Evolutionary conservation across 2,113 vertebrate genomes (phyloP).

Genomic region (Fulica atra): DNA sequence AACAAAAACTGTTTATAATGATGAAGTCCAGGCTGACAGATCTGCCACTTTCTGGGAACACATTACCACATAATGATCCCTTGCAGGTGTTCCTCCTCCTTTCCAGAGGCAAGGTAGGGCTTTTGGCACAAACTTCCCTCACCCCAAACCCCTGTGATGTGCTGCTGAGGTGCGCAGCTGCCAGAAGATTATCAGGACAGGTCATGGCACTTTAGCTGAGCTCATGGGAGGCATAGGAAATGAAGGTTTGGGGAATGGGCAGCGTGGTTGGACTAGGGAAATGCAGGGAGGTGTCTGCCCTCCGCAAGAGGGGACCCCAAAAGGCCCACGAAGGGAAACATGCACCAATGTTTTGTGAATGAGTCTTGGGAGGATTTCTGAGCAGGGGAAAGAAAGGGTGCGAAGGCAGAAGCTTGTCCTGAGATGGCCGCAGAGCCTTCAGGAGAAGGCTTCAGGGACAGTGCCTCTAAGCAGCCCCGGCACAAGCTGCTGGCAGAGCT

Average conservation of each 20-base stretch:
- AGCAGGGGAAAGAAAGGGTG: neutral
- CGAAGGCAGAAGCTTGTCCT: neutral
- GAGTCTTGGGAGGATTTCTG: neutral
- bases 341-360: neutral
- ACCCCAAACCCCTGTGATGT: neutral
- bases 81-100: conserved; percentile 5
- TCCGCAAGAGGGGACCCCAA: neutral
- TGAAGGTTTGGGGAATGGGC: neutral
- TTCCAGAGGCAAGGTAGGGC: neutral
- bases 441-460: neutral
- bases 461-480: neutral
- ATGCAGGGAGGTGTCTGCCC: neutral
- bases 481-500: neutral
- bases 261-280: neutral
- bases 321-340: fast-evolving
- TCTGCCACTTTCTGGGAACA: conserved; percentile 5
- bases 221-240: neutral
- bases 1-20: conserved; percentile 25
- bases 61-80: neutral
- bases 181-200: neutral
- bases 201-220: neutral
- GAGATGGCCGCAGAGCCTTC: neutral
- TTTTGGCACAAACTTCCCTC: neutral
- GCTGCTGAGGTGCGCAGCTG: neutral
- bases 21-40: neutral